Base-by-base conservation (phyloP, 2,113 vertebrate genomes). In the Hoplias malabaricus region DNA sequence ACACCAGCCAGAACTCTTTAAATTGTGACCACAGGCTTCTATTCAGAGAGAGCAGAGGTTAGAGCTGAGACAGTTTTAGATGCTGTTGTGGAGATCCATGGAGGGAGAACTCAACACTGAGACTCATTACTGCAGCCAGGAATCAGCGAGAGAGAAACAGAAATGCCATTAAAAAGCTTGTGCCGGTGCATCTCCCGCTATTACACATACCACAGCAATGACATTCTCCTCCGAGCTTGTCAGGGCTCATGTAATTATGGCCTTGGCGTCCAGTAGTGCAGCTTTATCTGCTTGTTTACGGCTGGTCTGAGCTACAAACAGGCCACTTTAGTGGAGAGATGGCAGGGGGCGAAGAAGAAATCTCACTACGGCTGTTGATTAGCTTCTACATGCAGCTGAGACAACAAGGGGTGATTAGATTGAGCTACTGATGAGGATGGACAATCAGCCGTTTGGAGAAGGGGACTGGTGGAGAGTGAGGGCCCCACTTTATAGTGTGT, bases 401-500 rank as follows among this genome's bases (percentile, higher is more conserved):
- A 34, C 78, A 77, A 67, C 59, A 83, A 80, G 74, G 16, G 79
- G 78, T 78, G 84, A 86, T 87, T 83, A 74, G 77, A 85, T 83
- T 71, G 77, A 84, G 79, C 82, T 90, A 88, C 87, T 87, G 73
- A 81, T 79, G 67, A 85, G 83, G 69, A 84, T 65, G 78, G 63
- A 67, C 82, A 86, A 89, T 88, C 83, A 86, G 83, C 68, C 85
- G 66, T 84, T 88, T 73, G 67, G 63, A 75, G 73, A 81, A 79
- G 48, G 70, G 31, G 74, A 38, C 59, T 81, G n/a, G 33, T 46
- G 81, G 66, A 84, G 80, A 7, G 19, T 2, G 53, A 69, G 38
- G 86, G 85, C 88, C 84, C 87, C 43, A 77, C 78, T 85, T 88
- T 90, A 73, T 16, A 84, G 82, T 85, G 84, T 78, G 83, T 82